Conservation (phyloP, 92 coral and sea anemone species). For the Blastomussa wellsi region DNA sequence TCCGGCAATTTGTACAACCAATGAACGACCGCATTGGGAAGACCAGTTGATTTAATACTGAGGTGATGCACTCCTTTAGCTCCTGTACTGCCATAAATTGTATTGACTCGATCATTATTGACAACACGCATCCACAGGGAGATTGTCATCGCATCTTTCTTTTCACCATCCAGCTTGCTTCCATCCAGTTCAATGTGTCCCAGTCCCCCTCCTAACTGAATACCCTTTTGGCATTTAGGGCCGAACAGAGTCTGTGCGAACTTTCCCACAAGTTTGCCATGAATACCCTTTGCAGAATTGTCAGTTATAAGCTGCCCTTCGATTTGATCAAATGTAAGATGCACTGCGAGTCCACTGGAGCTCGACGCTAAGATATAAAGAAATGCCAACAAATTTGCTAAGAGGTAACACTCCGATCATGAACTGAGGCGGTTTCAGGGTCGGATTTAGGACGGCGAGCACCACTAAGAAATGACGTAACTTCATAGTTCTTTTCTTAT, state of each 20-base stretch:
- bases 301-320: constrained; percentile 52
- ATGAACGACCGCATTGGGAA: constrained; percentile 48
- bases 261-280: constrained; percentile 56
- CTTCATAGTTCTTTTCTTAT: no score
- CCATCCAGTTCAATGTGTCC: constrained; percentile 44
- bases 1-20: constrained; percentile 34
- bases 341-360: constrained; percentile 58
- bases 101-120: constrained; percentile 45
- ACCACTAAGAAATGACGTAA: no score
- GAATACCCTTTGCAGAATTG: constrained; percentile 55
- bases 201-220: constrained; percentile 32
- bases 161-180: constrained; percentile 26
- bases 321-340: constrained; percentile 66
- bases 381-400: no score
- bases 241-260: constrained; percentile 38
- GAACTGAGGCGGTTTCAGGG: no score
- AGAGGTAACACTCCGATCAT: no score
- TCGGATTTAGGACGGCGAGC: no score
- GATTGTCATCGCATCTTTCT: constrained; percentile 52
- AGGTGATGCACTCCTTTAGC: constrained; percentile 50
- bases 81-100: constrained; percentile 57
- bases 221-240: constrained; percentile 47
- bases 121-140: constrained; percentile 71
- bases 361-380: neutral
- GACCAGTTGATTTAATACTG: constrained; percentile 31